Base-by-base conservation (phyloP, 1,140 invertebrate species). In the Drosophila baimaii region DNA sequence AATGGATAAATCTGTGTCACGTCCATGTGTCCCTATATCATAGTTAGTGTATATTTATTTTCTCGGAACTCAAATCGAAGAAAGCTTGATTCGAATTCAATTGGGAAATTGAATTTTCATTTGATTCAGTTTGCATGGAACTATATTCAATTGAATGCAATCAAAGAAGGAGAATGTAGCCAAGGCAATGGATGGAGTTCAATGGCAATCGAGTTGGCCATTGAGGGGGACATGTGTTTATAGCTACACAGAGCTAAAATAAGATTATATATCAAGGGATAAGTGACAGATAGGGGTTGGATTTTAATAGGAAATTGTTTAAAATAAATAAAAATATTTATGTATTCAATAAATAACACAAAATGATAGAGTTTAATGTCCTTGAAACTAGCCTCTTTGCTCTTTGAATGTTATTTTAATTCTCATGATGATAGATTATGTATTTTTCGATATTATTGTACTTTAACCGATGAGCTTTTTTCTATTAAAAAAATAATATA, bases 71-170 rank as follows among this genome's bases (percentile, higher is more conserved):
- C 2, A 31, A 61, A 33, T 10, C 37, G 33, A 43, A 59, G 46
- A 37, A 46, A 73, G 57, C n/a, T 31, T 52, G 57, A 73, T 47
- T 23, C 54, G 46, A 27, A 72, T 59, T 27, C 44, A 62, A 74
- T 63, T 74, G 57, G 41, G 46, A 64, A 84, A 84, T 75, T 75
- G 46, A 64, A 75, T 78, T 85, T 68, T 12, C 25, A 62, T 71
- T 66, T 57, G 55, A 81, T 86, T 74, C 66, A 57, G 74, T 56
- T 64, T 78, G 57, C 33, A 78, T 80, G 75, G 71, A 74, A 62
- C 49, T 56, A n/a, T 64, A 63, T 68, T 83, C 72, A 80, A 84
- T 85, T 77, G 73, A 77, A 23, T 52, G 73, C 73, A 84, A 85
- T 81, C 81, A 85, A 62, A 62, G 43, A 46, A 43, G 55, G 54